These are phyloP conservation scores for Nyleta sp. DNA, from an alignment of 2,888 invertebrate genomes.

Conservation along the genomic window DNA sequence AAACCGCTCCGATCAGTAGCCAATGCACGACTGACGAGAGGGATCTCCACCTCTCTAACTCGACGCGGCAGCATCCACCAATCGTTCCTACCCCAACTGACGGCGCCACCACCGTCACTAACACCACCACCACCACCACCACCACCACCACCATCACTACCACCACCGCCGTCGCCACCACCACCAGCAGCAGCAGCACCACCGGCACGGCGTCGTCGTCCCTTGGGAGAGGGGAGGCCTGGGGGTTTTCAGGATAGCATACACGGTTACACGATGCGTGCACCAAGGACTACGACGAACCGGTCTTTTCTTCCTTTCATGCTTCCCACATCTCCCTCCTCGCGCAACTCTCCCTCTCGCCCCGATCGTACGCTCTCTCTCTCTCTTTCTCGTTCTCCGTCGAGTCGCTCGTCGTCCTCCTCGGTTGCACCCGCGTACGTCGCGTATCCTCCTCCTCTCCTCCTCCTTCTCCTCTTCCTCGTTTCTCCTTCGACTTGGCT, in stretches of 20 bases:
- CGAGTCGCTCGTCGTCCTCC: too few relatives aligned
- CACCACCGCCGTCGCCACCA: constrained; percentile 48
- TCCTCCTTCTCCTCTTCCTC: constrained; percentile 3
- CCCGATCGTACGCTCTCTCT: too few relatives aligned
- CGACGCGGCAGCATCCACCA: constrained; percentile 78
- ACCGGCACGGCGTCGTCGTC: constrained; percentile 65
- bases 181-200: constrained; percentile 62
- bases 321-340: constrained; percentile 51
- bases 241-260: constrained; percentile 62
- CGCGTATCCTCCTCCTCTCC: constrained; percentile 2
- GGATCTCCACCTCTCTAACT: constrained; percentile 78
- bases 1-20: constrained; percentile 75
- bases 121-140: constrained; percentile 54
- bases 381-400: too few relatives aligned
- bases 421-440: constrained; percentile 8
- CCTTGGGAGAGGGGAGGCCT: constrained; percentile 55
- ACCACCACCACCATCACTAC: constrained; percentile 57
- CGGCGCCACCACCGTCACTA: constrained; percentile 63
- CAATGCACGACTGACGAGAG: constrained; percentile 79
- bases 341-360: not conserved
- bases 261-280: constrained; percentile 66
- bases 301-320: constrained; percentile 65
- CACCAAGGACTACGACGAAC: constrained; percentile 63
- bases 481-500: constrained; percentile 45
- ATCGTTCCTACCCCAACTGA: constrained; percentile 76